Evolutionary conservation across 2,888 invertebrate species (phyloP).

Genomic region (Argyresthia albistria): DNA sequence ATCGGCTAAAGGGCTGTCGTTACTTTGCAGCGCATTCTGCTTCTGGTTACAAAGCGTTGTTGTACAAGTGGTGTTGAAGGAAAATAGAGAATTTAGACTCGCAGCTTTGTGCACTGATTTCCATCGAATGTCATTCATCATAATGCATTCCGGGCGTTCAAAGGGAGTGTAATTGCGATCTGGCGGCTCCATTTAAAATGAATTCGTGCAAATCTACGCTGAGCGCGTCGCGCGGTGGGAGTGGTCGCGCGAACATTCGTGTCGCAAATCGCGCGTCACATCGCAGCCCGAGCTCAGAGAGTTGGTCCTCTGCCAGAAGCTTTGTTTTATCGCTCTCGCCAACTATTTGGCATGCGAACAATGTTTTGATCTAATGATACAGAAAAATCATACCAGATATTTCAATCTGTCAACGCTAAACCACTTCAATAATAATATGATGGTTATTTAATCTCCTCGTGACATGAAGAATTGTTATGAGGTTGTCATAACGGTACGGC

Average conservation of each 20-base stretch:
- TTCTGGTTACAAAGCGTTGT: conserved; percentile 40
- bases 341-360: conserved; percentile 65
- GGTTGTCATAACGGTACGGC: background rate
- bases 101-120: conserved; percentile 60
- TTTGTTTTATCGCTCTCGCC: conserved; percentile 59
- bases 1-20: conserved; percentile 9
- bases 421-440: conserved; percentile 10
- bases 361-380: conserved; percentile 63
- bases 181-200: conserved; percentile 64
- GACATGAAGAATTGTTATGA: background rate
- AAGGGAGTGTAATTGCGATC: conserved; percentile 67
- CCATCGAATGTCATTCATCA: conserved; percentile 50
- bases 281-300: conserved; percentile 34
- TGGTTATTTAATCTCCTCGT: background rate
- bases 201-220: conserved; percentile 57
- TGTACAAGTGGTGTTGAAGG: conserved; percentile 49
- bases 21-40: conserved; percentile 33
- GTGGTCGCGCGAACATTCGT: conserved; percentile 16
- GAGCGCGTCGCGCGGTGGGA: conserved; percentile 23
- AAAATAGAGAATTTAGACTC: conserved; percentile 58
- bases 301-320: conserved; percentile 63
- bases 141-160: conserved; percentile 59
- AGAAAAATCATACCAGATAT: conserved; percentile 50
- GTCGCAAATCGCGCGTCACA: conserved; percentile 48
- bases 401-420: conserved; percentile 44